These are phyloP conservation scores for Coenonympha arcania DNA, from an alignment of 2,888 invertebrate species.

Conservation along the genomic window DNA sequence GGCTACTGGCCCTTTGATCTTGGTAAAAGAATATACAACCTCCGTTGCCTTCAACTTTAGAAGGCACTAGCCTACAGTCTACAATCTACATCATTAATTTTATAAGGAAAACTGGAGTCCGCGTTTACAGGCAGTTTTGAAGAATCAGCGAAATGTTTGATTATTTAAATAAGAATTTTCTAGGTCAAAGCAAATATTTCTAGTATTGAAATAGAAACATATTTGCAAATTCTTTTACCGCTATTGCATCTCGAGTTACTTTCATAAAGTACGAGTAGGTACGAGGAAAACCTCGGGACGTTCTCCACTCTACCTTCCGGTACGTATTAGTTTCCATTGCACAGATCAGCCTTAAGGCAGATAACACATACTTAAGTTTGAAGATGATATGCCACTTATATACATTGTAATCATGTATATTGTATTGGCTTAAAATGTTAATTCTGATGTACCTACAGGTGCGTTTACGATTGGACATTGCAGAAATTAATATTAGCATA, in stretches of 20 bases:
- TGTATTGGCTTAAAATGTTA: too few species aligned
- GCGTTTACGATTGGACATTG: too few species aligned
- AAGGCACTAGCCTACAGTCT: neutral
- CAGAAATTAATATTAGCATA: too few species aligned
- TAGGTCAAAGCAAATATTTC: neutral
- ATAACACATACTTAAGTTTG: too few species aligned
- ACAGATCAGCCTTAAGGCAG: neutral
- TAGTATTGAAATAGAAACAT: neutral
- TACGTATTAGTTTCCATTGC: neutral
- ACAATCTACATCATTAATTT: too few species aligned
- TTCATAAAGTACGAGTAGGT: slow-evolving; percentile 5
- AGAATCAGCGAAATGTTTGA: too few species aligned
- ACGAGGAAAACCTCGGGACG: slow-evolving; percentile 3
- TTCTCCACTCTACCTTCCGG: neutral
- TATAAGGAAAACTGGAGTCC: too few species aligned
- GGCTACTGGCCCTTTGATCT: slow-evolving; percentile 7
- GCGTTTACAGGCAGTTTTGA: too few species aligned
- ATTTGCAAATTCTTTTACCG: slow-evolving; percentile 7
- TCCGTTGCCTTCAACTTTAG: neutral
- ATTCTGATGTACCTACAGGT: too few species aligned
- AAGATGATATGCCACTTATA: too few species aligned
- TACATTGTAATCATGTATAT: too few species aligned
- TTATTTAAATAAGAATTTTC: slow-evolving; percentile 1
- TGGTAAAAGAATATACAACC: neutral
- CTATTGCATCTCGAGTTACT: slow-evolving; percentile 1